Evolutionary conservation across 2,113 vertebrate genomes (phyloP).

Genomic region (Falco punctatus): DNA sequence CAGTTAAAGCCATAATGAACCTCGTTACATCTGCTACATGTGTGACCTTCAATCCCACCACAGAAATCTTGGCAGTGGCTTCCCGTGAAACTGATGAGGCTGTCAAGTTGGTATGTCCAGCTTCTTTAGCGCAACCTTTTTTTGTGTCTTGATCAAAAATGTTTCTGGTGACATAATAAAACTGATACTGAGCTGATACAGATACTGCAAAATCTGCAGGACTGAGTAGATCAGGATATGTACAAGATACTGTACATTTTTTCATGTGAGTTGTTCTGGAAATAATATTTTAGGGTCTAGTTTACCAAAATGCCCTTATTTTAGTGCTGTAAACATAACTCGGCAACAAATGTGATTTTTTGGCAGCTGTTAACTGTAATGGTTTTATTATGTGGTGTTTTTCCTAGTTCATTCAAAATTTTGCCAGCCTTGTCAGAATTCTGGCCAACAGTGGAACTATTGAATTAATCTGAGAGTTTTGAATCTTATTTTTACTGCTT

Average conservation of each 20-base stretch:
- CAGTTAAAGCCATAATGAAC: slow-evolving; percentile 91
- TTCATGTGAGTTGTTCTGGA: not conserved
- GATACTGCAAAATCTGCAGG: not conserved
- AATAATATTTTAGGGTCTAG: not conserved
- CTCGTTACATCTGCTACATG: slow-evolving; percentile 86
- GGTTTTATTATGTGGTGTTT: not conserved
- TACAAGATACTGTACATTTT: not conserved
- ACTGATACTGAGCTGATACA: not conserved
- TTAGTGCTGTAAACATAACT: not conserved
- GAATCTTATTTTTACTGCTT: not conserved
- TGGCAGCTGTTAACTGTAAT: not conserved
- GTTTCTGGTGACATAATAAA: not conserved
- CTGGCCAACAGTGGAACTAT: not conserved
- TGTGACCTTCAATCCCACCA: slow-evolving; percentile 86
- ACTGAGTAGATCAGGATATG: not conserved
- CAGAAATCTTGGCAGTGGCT: slow-evolving; percentile 90
- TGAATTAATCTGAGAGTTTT: not conserved
- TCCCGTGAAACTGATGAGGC: slow-evolving; percentile 85
- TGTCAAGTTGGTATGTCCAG: slow-evolving; percentile 82
- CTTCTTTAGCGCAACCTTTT: not conserved
- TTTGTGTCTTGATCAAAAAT: not conserved
- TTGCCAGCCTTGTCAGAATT: not conserved
- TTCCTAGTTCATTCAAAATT: not conserved
- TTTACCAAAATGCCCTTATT: not conserved
- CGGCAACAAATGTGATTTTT: not conserved